A percentile compares a stretch with the other conserved stretches of the same genome.
These are phyloP conservation scores for Stomatorhinus walkeri DNA, from an alignment of 2,797 vertebrate species.

Conservation along the genomic window DNA sequence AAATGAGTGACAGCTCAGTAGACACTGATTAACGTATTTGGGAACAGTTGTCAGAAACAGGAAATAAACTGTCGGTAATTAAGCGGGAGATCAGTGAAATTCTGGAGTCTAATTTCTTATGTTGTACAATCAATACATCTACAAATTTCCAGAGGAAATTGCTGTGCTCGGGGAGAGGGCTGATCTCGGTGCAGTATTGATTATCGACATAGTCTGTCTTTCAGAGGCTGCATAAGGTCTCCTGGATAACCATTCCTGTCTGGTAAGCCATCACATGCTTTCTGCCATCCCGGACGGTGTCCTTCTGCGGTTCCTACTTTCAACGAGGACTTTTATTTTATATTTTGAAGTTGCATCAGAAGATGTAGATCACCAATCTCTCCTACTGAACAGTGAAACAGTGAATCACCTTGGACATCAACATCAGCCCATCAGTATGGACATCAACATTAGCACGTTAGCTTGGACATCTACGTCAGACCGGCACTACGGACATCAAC, in stretches of 20 bases:
- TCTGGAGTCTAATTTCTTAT: conserved; percentile 6
- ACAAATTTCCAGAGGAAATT: neutral
- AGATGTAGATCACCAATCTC: neutral
- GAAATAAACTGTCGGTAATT: neutral
- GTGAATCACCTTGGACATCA: neutral
- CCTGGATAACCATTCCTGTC: neutral
- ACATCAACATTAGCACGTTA: neutral
- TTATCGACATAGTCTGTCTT: neutral
- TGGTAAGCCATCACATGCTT: neutral
- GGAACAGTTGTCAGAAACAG: neutral
- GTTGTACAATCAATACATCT: conserved; percentile 3
- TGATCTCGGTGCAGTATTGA: neutral
- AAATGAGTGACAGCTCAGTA: neutral
- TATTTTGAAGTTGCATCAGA: neutral
- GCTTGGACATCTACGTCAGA: neutral
- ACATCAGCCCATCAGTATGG: neutral
- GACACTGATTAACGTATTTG: neutral
- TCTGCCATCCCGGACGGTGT: neutral
- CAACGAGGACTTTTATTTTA: neutral
- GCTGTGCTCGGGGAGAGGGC: neutral
- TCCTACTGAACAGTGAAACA: neutral
- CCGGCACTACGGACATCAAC: neutral
- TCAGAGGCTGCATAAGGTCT: neutral
- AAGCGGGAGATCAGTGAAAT: neutral
- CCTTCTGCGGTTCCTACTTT: neutral